Evolutionary conservation across 2,888 invertebrate genomes (phyloP), one percentile per base, ranked within the genome.

Genomic region (Diarsia mendica): DNA sequence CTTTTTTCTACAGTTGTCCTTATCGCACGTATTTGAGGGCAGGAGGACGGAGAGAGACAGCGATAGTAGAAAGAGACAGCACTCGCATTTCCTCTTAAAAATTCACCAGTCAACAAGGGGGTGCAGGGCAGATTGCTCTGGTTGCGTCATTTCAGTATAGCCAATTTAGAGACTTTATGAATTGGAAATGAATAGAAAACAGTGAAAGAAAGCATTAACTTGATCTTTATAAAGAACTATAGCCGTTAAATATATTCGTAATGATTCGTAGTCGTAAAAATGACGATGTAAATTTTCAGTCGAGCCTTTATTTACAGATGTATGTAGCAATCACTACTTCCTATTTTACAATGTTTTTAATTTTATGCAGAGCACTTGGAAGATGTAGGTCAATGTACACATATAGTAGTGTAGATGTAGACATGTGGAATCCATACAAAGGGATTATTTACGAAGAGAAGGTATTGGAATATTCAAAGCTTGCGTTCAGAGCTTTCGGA

Each of bases 321-420:
- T n/a, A 44, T 28, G 5, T 23, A 66, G 10, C 48, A 13, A 67
- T 44, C 18, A 66, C 23, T 44, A 33, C 15, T 46, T 51, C 28
- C 11, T n/a, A 69, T 39, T 53, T 78, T 61, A 77, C 18, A 39
- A 49, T 13, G 13, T 39, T 63, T 55, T 33, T 44, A 71, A 23
- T 63, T 55, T 33, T 44, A 71, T 64, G 15, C 11, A 63, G 48
- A 39, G 39, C 79, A 39, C 18, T 53, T 48, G 28, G 3, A 6
- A 77, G 28, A 77, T 78, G 44, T 76, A 44, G 79, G 70, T 71
- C 51, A 76, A 69, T 23, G 23, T 77, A 46, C 44, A 63, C 46
- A 39, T 13, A 51, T 28, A 53, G 15, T 33, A 44, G 20, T 33
- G 33, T 39, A 44, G 3, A 6, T 23, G n/a, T n/a, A n/a, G n/a